Evolutionary conservation across 1,140 invertebrate species (phyloP).

Genomic region (Riptortus pedestris): DNA sequence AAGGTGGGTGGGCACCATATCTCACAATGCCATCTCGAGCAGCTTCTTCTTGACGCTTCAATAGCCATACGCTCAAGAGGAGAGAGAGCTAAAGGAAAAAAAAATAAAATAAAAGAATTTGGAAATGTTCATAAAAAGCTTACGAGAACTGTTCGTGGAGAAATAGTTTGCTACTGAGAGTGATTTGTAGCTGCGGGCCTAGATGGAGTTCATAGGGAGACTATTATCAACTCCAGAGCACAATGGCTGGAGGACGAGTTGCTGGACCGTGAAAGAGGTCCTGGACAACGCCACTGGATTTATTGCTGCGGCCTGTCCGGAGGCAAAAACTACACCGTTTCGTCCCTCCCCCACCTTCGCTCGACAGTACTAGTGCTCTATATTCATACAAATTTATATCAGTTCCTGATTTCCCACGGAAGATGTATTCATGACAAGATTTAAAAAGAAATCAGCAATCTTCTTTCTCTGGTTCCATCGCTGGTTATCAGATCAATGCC

Average conservation of each 20-base stretch:
- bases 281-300: neutral
- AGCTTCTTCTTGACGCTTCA: neutral
- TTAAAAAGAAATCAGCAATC: too few relatives aligned
- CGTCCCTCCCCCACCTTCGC: too few relatives aligned
- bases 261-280: neutral
- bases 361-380: too few relatives aligned
- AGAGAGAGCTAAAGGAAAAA: neutral
- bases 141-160: neutral
- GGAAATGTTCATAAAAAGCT: neutral
- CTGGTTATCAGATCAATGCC: too few relatives aligned
- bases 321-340: too few relatives aligned
- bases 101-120: neutral
- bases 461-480: too few relatives aligned
- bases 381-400: too few relatives aligned
- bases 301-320: neutral
- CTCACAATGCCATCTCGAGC: neutral
- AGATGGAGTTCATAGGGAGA: neutral
- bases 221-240: too few relatives aligned
- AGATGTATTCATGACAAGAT: too few relatives aligned
- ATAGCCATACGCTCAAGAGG: too few relatives aligned
- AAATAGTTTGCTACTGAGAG: neutral
- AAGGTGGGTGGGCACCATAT: neutral
- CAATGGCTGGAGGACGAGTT: neutral
- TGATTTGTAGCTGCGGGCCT: neutral
- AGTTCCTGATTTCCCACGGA: too few relatives aligned